These are phyloP conservation scores for Anthopleura xanthogrammica DNA, from an alignment of 92 coral and sea anemone genomes.

Conservation along the genomic window DNA sequence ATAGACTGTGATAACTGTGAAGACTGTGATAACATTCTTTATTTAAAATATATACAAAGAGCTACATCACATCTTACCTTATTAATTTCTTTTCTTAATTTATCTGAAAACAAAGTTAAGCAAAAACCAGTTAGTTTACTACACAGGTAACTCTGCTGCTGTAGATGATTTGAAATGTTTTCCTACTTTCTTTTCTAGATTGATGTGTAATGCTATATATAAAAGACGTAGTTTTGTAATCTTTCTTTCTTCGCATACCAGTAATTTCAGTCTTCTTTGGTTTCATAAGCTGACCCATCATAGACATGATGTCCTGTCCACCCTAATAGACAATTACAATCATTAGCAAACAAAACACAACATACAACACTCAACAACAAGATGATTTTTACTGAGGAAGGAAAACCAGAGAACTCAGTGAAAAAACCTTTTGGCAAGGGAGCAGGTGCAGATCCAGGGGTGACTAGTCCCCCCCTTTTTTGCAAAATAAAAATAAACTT, in stretches of 20 bases:
- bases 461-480: too few species aligned
- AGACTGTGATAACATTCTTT: too few species aligned
- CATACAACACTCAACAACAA: not conserved
- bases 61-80: conserved; percentile 55
- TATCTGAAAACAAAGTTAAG: conserved; percentile 59
- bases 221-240: too few species aligned
- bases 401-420: not conserved
- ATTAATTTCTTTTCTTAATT: conserved; percentile 92
- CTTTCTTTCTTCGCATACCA: conserved; percentile 39
- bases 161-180: too few species aligned
- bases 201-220: too few species aligned
- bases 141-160: not conserved
- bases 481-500: too few species aligned
- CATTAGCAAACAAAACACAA: not conserved
- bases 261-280: conserved; percentile 99
- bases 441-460: too few species aligned
- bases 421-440: too few species aligned
- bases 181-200: not conserved
- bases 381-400: not conserved
- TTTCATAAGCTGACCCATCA: conserved; percentile 99
- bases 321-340: conserved; percentile 43
- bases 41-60: not conserved
- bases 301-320: conserved; percentile 94
- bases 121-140: not conserved
- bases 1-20: too few species aligned